phyloP scores from a whole-genome alignment of 2,797 vertebrate genomes.

The Epinephelus malabaricus region DNA sequence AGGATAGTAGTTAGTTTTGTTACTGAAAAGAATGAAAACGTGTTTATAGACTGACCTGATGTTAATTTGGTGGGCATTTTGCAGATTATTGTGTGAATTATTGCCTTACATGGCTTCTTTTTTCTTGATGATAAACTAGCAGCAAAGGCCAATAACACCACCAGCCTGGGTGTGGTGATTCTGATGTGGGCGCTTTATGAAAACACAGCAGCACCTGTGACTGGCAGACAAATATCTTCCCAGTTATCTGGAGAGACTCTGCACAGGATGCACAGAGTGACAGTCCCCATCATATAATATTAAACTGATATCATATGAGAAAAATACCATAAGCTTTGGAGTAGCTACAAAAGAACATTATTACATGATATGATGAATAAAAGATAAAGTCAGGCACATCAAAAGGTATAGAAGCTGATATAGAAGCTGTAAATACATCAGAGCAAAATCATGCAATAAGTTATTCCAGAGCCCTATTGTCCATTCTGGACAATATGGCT shows the following conservation, averaged over 20 bases:
- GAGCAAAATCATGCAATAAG: too few relatives aligned
- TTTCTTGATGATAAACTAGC: background rate
- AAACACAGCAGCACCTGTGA: background rate
- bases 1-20: too few relatives aligned
- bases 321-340: conserved; percentile 10
- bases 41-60: too few relatives aligned
- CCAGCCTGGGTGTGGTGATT: background rate
- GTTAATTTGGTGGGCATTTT: too few relatives aligned
- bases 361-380: background rate
- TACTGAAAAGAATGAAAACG: too few relatives aligned
- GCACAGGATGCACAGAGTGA: background rate
- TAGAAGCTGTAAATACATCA: conserved; percentile 1
- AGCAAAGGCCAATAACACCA: background rate
- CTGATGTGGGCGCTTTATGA: background rate
- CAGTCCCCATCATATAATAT: conserved; percentile 1
- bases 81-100: background rate
- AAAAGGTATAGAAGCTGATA: background rate
- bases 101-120: background rate
- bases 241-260: conserved; percentile 9
- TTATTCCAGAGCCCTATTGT: too few relatives aligned
- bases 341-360: conserved; percentile 1
- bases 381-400: background rate
- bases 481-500: too few relatives aligned
- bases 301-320: conserved; percentile 13
- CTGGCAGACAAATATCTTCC: conserved; percentile 11